Percentiles rank a stretch among this genome's conserved stretches.
phyloP scores from a whole-genome alignment of 1,140 invertebrate species.

The Homarus americanus region DNA sequence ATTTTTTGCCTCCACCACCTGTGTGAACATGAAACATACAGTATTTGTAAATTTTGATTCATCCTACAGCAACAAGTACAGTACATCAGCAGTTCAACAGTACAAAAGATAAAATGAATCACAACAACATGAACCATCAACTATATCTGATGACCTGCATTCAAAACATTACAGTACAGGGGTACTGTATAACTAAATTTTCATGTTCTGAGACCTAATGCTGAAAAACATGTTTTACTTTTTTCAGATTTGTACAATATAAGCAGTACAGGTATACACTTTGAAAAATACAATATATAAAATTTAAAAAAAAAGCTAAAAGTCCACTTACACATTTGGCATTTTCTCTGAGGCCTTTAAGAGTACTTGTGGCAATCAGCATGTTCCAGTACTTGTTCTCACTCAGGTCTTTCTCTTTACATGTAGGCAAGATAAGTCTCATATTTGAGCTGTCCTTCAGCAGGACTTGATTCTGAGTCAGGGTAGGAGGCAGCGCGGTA shows the following conservation, averaged over 20 bases:
- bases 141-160: too few species aligned
- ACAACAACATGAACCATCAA: too few species aligned
- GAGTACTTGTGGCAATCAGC: conserved; percentile 83
- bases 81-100: too few species aligned
- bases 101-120: too few species aligned
- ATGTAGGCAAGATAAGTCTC: conserved; percentile 84
- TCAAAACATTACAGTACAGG: too few species aligned
- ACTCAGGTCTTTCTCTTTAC: conserved; percentile 81
- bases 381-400: conserved; percentile 82
- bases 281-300: neutral
- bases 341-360: conserved; percentile 80
- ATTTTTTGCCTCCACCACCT: conserved; percentile 29
- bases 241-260: too few species aligned
- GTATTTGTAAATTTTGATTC: neutral
- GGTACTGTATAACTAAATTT: too few species aligned
- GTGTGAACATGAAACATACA: neutral
- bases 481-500: conserved; percentile 81
- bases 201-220: too few species aligned
- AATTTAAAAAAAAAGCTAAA: neutral
- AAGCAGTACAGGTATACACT: too few species aligned
- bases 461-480: neutral
- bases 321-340: conserved; percentile 81
- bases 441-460: conserved; percentile 77
- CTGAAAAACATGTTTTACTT: too few species aligned
- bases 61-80: neutral